Evolutionary conservation across 2,888 invertebrate genomes (phyloP).

Genomic region (Gisinianus flammeolus): DNA sequence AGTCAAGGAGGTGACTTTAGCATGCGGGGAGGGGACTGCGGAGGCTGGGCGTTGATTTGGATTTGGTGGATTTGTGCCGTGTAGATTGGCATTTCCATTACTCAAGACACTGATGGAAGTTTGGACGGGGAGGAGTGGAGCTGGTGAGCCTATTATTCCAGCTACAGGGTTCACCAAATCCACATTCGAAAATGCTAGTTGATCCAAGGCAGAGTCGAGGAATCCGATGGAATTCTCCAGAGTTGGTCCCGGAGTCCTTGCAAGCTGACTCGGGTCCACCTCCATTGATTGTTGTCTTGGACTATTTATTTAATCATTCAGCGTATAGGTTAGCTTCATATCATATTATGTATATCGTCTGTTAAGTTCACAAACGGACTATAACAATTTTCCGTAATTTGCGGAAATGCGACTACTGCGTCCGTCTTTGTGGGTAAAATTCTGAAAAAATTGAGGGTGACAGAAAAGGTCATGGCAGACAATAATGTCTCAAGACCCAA

Average conservation of each 20-base stretch:
- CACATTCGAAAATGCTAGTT: slow-evolving; percentile 46
- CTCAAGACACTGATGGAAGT: background rate
- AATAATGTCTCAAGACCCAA: too few relatives aligned
- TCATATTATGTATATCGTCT: too few relatives aligned
- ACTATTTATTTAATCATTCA: slow-evolving; percentile 34
- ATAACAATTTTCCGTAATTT: too few relatives aligned
- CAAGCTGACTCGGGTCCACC: slow-evolving; percentile 26
- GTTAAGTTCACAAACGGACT: too few relatives aligned
- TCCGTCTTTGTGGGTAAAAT: too few relatives aligned
- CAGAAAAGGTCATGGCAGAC: too few relatives aligned
- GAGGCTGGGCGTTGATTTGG: slow-evolving; percentile 56
- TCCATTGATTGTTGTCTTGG: slow-evolving; percentile 51
- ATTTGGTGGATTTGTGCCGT: background rate
- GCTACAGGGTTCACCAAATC: slow-evolving; percentile 7
- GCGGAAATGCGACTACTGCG: too few relatives aligned
- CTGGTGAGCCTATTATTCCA: slow-evolving; percentile 40
- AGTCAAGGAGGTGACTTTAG: slow-evolving; percentile 34
- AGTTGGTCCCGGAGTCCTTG: background rate
- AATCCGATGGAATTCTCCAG: background rate
- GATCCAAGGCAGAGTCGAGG: slow-evolving; percentile 59
- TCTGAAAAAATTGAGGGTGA: too few relatives aligned
- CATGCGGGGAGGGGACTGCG: slow-evolving; percentile 26
- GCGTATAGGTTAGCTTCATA: background rate
- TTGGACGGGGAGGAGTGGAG: slow-evolving; percentile 39
- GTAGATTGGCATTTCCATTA: background rate